Evolutionary conservation across 2,113 vertebrate genomes (phyloP), one percentile per base, ranked within the genome.

Genomic region (Chaenocephalus aceratus): DNA sequence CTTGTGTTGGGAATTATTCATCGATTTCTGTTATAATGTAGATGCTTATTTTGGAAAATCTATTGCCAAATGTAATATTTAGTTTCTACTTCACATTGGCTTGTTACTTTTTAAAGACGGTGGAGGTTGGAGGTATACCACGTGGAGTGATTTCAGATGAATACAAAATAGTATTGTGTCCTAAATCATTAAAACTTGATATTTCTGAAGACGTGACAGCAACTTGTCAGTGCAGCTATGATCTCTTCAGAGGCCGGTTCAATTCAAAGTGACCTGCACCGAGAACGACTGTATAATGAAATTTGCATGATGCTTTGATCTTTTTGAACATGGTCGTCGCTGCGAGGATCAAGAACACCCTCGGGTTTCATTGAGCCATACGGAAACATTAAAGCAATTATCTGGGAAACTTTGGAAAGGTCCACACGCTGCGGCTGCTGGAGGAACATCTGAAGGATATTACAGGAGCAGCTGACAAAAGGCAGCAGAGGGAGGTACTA

Each of bases 361-460:
- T 7, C 64, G 30, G 30, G 0, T 21, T 45, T 82, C 81, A 45
- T 9, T 11, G 30, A 79, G 49, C 23, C 60, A 6, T 34, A 44
- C 5, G 44, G 15, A 75, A 58, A 67, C 70, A 78, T 58, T 74
- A 34, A 66, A 46, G 60, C 49, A 52, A 64, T 81, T 75, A 83
- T 63, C 23, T 49, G 34, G 12, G 11, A 63, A 72, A 77, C 45
- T 45, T n/a, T n/a, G 54, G 44, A 49, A 78, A 21, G 51, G 10
- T 60, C 30, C n/a, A n/a, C 12, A 62, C 67, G 23, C 3, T 64
- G 54, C 34, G 26, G 56, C 65, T 54, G 59, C 14, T 57, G 60
- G 70, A 74, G 61, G 80, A 77, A 72, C 75, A 69, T 77, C 59
- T 53, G 54, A 73, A 2, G 36, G 36, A 36, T 54, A 75, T 81